Evolutionary conservation across 2,113 vertebrate genomes (phyloP), one percentile per base, ranked within the genome.

Genomic region (Pollachius pollachius): DNA sequence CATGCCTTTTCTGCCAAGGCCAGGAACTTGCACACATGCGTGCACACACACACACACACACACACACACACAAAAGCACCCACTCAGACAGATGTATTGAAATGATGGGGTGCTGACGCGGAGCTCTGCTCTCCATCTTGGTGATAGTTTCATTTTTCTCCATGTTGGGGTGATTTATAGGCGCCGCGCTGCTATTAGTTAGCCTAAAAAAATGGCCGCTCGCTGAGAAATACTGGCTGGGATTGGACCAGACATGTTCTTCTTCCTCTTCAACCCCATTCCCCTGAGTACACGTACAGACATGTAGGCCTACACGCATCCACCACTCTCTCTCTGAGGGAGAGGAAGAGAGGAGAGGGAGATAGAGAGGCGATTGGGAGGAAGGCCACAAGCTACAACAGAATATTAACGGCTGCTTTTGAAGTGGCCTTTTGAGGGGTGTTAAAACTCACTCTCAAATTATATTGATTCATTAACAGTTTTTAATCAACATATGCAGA

Each of bases 131-230:
- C 77, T 88, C 80, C 76, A 87, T 89, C 85, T 83, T 80, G 37
- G 74, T 82, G 84, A 87, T 74, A 71, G 78, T 82, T 87, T 84
- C 79, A 86, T 87, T 81, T 87, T 81, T 85, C 88, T 88, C 76
- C 80, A 61, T 71, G 72, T 69, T 76, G 64, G 60, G 34, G 69
- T 84, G 82, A 89, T 89, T 84, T 85, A 87, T 87, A 73, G 82
- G 68, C 21, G 74, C 71, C 80, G 73, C 64, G 56, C 71, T 76
- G 83, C 80, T 83, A 85, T 87, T 84, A 85, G 81, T 88, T 86
- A 77, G 75, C 80, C 84, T 80, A 80, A 83, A 77, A 34, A 83
- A 82, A 80, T 79, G 76, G 61, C 65, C 17, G 62, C 30, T 62
- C 52, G 34, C 73, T 81, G 83, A 86, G 77, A 76, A 86, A 86